Evolutionary conservation across 2,113 vertebrate genomes (phyloP).

Genomic region (Catharus minimus): DNA sequence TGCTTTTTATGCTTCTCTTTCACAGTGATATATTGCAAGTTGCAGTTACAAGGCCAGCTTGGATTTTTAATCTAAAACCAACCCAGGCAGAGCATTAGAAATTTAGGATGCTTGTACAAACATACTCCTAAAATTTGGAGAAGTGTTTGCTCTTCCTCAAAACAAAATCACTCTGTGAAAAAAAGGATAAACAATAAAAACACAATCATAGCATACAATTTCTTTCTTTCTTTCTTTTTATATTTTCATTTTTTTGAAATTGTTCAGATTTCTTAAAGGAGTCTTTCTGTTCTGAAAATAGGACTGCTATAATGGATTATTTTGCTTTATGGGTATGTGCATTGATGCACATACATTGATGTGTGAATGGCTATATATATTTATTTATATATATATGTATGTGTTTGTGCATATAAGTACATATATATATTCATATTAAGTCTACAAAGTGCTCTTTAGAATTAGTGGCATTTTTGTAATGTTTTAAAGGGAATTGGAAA

Average conservation of each 20-base stretch:
- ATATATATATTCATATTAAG: background rate
- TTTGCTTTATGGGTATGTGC: background rate
- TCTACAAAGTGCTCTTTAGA: background rate
- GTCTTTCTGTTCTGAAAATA: background rate
- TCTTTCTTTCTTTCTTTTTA: background rate
- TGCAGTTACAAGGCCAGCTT: background rate
- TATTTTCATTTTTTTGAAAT: background rate
- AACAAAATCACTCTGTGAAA: background rate
- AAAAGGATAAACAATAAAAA: background rate
- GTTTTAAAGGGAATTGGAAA: background rate
- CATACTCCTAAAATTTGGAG: background rate
- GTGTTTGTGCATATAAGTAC: accelerated
- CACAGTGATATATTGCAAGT: background rate
- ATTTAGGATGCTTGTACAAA: background rate
- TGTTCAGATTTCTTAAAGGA: background rate
- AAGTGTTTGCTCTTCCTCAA: background rate
- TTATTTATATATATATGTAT: accelerated
- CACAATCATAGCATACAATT: accelerated
- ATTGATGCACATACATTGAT: background rate
- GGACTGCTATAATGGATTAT: background rate
- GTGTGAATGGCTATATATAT: background rate
- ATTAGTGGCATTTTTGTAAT: background rate
- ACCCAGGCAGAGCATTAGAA: background rate
- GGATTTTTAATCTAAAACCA: conserved; percentile 12
- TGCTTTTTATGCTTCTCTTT: conserved; percentile 31